phyloP scores from a whole-genome alignment of 2,888 invertebrate genomes.

The Leptopterna dolabrata region DNA sequence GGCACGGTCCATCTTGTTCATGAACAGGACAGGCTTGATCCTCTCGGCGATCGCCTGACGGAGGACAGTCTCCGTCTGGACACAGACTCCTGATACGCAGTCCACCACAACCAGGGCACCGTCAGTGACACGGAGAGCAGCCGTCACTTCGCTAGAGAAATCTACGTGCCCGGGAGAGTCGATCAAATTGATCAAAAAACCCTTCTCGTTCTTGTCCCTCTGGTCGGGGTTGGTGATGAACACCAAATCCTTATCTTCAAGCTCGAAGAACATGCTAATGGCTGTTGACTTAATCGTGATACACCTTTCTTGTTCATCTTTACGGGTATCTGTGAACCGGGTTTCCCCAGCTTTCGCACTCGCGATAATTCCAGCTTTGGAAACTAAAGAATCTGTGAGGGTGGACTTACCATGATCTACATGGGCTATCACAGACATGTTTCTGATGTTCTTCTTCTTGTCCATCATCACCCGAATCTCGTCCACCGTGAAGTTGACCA shows the following conservation, averaged over 20 bases:
- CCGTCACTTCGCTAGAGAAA: conserved; percentile 99
- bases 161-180: conserved; percentile 99
- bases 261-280: conserved; percentile 99
- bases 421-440: conserved; percentile 99
- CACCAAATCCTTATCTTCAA: conserved; percentile 91
- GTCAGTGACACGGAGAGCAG: conserved; percentile 99
- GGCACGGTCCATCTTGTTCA: conserved; percentile 99
- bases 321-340: conserved; percentile 98
- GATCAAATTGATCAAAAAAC: conserved; percentile 99
- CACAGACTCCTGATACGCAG: conserved; percentile 99
- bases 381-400: conserved; percentile 98
- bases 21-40: conserved; percentile 99
- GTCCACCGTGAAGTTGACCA: conserved; percentile 99
- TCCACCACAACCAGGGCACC: conserved; percentile 99
- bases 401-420: conserved; percentile 99
- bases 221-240: conserved; percentile 94
- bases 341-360: conserved; percentile 99
- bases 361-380: conserved; percentile 99
- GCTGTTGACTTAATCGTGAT: conserved; percentile 99
- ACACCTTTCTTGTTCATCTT: conserved; percentile 99
- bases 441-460: conserved; percentile 99
- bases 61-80: conserved; percentile 99
- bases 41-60: conserved; percentile 99
- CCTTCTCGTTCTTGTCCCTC: conserved; percentile 88
- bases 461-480: conserved; percentile 99